Conservation (phyloP, 2,888 invertebrate genomes). For the Endotricha flammealis region DNA sequence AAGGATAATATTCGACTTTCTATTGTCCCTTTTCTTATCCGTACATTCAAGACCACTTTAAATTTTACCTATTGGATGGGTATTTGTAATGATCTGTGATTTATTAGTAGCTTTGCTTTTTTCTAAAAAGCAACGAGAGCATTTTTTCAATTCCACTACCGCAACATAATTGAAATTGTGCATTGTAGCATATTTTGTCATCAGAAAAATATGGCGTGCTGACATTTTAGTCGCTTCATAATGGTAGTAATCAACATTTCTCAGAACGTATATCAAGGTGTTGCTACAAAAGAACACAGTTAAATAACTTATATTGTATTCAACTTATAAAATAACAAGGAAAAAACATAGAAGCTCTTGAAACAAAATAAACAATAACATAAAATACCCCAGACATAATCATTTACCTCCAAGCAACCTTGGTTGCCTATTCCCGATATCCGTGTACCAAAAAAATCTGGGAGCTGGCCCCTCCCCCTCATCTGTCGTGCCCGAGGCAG, state of each 20-base stretch:
- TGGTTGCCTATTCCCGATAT: slow-evolving; percentile 27
- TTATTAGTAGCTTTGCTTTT: too few relatives aligned
- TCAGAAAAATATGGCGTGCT: slow-evolving; percentile 18
- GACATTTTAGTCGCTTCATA: slow-evolving; percentile 23
- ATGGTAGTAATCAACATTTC: slow-evolving; percentile 28
- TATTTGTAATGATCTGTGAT: too few relatives aligned
- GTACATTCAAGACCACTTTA: too few relatives aligned
- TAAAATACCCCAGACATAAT: slow-evolving; percentile 9
- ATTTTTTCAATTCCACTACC: too few relatives aligned
- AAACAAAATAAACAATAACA: not conserved
- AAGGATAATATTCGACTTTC: too few relatives aligned
- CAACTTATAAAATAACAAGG: not conserved
- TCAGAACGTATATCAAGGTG: slow-evolving; percentile 19
- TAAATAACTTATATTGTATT: not conserved
- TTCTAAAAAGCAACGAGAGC: too few relatives aligned
- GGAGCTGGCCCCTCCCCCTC: slow-evolving; percentile 47
- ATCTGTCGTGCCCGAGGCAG: slow-evolving; percentile 47
- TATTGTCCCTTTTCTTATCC: too few relatives aligned
- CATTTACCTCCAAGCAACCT: slow-evolving; percentile 31
- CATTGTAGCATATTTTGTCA: not conserved
- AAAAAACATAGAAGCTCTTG: not conserved
- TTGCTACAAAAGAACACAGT: slow-evolving; percentile 6
- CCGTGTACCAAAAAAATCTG: slow-evolving; percentile 37
- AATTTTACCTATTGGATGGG: too few relatives aligned
- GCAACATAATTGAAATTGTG: not conserved